Base-by-base conservation (phyloP, 2,797 vertebrate genomes). In the Bucorvus abyssinicus region DNA sequence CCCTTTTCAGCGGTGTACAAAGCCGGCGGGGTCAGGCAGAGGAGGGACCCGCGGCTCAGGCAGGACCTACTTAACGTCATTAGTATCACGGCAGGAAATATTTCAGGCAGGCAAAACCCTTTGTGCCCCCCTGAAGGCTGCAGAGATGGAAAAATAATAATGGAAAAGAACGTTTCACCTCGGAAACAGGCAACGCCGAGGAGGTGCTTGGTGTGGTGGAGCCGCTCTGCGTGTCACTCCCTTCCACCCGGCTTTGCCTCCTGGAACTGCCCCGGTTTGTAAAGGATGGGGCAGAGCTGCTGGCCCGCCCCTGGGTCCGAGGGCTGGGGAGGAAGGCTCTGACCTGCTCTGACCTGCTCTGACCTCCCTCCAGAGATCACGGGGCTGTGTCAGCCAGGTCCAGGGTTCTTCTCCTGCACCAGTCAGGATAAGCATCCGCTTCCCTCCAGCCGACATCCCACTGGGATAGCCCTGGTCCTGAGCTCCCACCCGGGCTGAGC, bases 111-210 rank as follows among this genome's bases (percentile, higher is more conserved):
- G 79, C 30, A 47, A 50, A 52, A 2, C 38, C 64, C 65, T 59
- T 40, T 34, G n/a, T 47, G 59, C 16, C 14, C 9, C 21, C 7
- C 14, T n/a, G 38, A 15, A 45, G 14, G 26, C 45, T 23, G 45
- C 52, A 78, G 78, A 36, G 52, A 45, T 34, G 67, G 38, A 8
- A 27, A 45, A 53, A 34, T n/a, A 45, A 21, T 20, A 52, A 47
- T 8, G 32, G 65, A 40, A 40, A 59, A 52, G 44, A 40, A 13
- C 1, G 2, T 68, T 68, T 34, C 8, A 4, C 34, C 10, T 32
- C 0, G 1, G 30, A 49, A 56, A 14, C 2, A 15, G n/a, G 40
- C 17, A 40, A 57, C 9, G 6, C 18, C 1, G 5, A 40, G 56
- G 71, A n/a, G 56, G 20, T 16, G 0, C 52, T 27, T 26, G 63